Evolutionary conservation across 1,140 invertebrate genomes (phyloP), one percentile per base, ranked within the genome.

Genomic region (Antheraea mylitta): DNA sequence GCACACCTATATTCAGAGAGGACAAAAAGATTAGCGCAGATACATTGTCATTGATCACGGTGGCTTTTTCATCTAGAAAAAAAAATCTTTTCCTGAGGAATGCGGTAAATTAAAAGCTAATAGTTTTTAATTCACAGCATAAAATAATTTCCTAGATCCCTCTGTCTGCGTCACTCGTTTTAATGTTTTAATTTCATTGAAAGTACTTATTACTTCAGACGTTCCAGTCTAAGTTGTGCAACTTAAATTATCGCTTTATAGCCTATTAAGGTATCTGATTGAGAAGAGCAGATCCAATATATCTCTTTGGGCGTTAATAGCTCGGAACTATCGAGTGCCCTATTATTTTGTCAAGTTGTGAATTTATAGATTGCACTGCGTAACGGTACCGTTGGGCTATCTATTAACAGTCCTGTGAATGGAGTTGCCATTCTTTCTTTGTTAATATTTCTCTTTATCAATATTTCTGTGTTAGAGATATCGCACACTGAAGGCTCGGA

Each of bases 291-390:
- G 80, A 80, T 78, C 77, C 85, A 82, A 89, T 90, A 90, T 89
- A 89, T 90, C 88, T 88, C 85, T 78, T 76, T 73, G 78, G 83
- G 87, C 88, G 88, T 90, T 90, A 90, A 90, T 90, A 87, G 88
- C 86, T 75, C 80, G 77, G 78, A 84, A 84, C 80, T 83, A 85
- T 86, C 85, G 81, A 69, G 77, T 86, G 76, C 76, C 84, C 88
- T 89, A 90, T 90, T 90, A 90, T 90, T 90, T 90, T 90, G 88
- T 89, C 88, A 88, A 90, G 88, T 75, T 68, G 77, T 61, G 77
- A 81, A 90, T 90, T 90, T 90, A 90, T 90, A 85, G 86, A 84
- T 82, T 77, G 77, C 74, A 70, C 71, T 72, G 67, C 38, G 69
- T 87, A 90, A 89, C 88, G 88, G 88, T 83, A 80, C 75, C 74